These are phyloP conservation scores for Neogobius melanostomus DNA, from an alignment of 2,113 vertebrate species.

Conservation along the genomic window DNA sequence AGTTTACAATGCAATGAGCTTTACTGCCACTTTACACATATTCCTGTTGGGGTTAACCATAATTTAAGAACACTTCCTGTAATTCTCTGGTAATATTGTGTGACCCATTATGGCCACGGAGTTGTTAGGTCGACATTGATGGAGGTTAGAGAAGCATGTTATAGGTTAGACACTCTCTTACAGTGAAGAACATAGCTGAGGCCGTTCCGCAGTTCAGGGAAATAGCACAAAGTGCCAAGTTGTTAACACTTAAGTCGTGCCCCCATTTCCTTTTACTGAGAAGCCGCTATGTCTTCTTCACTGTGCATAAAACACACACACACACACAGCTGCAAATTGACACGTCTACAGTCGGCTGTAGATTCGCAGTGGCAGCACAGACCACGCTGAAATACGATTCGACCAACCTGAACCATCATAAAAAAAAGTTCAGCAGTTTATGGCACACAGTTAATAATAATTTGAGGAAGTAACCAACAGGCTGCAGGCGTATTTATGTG, in stretches of 20 bases:
- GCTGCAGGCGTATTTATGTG: neutral
- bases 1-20: too few relatives aligned
- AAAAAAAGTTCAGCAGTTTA: conserved; percentile 20
- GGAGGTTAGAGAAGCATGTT: conserved; percentile 53
- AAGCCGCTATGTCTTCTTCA: conserved; percentile 48
- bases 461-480: conserved; percentile 6
- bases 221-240: conserved; percentile 10
- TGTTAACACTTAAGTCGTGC: conserved; percentile 8
- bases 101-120: conserved; percentile 42
- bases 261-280: conserved; percentile 48
- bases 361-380: conserved; percentile 47
- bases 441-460: conserved; percentile 16
- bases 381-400: conserved; percentile 47
- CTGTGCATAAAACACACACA: conserved; percentile 17
- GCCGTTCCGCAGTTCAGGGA: conserved; percentile 45
- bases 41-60: neutral
- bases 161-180: conserved; percentile 18
- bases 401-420: conserved; percentile 6
- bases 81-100: conserved; percentile 4
- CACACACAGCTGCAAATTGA: conserved; percentile 11
- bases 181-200: conserved; percentile 30
- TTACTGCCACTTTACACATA: too few relatives aligned
- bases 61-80: neutral
- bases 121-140: conserved; percentile 19
- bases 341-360: conserved; percentile 3